Percentiles rank a stretch among this genome's conserved stretches.
These are phyloP conservation scores for Holacanthus passer DNA, from an alignment of 2,113 vertebrate species.

Conservation along the genomic window DNA sequence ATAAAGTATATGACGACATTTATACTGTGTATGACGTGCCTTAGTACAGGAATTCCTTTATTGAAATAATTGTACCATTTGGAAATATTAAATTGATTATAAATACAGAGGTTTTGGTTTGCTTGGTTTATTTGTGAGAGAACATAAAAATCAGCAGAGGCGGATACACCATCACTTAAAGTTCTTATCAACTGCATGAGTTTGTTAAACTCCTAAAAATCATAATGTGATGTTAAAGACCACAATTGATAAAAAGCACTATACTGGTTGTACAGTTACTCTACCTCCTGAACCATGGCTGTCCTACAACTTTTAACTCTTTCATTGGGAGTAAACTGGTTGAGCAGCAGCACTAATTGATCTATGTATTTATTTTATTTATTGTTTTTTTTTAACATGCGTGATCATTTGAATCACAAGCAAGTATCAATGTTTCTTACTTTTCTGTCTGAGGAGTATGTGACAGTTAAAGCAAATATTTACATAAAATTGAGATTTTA, in stretches of 20 bases:
- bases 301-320: not conserved
- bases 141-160: not conserved
- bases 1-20: constrained; percentile 24
- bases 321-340: not conserved
- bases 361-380: not conserved
- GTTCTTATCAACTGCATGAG: not conserved
- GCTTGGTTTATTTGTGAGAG: constrained; percentile 5
- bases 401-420: not conserved
- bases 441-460: not conserved
- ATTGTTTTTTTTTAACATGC: not conserved
- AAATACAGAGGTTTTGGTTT: not conserved
- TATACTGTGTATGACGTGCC: constrained; percentile 63
- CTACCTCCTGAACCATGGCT: not conserved
- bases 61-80: constrained; percentile 17
- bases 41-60: constrained; percentile 3
- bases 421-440: not conserved
- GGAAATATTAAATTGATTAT: constrained; percentile 39
- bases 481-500: not conserved
- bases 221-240: not conserved
- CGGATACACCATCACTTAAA: not conserved
- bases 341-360: not conserved
- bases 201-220: not conserved
- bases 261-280: no score
- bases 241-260: no score
- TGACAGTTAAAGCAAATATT: not conserved